Conservation (phyloP, 1,140 invertebrate species). For the Melipona quadrifasciata region DNA sequence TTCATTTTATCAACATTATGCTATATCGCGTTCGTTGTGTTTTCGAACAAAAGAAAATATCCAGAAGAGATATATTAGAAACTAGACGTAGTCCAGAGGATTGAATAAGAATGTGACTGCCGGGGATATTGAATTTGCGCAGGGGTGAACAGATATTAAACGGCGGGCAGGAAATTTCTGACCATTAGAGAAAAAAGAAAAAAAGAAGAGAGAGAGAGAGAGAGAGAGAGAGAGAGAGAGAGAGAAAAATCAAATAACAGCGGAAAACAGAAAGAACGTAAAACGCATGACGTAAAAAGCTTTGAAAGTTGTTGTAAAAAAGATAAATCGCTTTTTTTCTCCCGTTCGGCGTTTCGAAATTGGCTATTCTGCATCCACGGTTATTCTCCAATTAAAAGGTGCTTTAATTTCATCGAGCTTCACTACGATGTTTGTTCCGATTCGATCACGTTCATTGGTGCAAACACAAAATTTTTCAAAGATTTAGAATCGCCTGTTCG, state of each 20-base stretch:
- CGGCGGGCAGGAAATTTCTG: background rate
- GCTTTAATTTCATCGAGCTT: conserved; percentile 38
- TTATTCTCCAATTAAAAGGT: conserved; percentile 32
- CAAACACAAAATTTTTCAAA: conserved; percentile 1
- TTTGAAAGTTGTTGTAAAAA: conserved; percentile 7
- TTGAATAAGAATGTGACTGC: background rate
- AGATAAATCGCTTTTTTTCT: conserved; percentile 7
- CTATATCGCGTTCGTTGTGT: background rate
- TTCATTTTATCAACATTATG: conserved; percentile 25
- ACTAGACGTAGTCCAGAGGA: background rate
- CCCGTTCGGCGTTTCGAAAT: background rate
- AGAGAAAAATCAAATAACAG: background rate
- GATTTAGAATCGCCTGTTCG: background rate
- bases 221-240: no score
- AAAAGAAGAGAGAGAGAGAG: no score
- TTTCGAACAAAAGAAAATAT: conserved; percentile 5
- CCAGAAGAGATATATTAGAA: conserved; percentile 34
- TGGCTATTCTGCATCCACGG: background rate
- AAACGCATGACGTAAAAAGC: conserved; percentile 22
- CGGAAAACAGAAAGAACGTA: background rate
- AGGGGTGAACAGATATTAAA: conserved; percentile 6
- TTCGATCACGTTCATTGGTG: conserved; percentile 2
- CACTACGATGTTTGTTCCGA: conserved; percentile 37
- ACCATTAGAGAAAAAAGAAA: background rate
- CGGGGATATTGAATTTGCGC: background rate